These are phyloP conservation scores for Falco naumanni DNA, from an alignment of 2,797 vertebrate species.

Conservation along the genomic window DNA sequence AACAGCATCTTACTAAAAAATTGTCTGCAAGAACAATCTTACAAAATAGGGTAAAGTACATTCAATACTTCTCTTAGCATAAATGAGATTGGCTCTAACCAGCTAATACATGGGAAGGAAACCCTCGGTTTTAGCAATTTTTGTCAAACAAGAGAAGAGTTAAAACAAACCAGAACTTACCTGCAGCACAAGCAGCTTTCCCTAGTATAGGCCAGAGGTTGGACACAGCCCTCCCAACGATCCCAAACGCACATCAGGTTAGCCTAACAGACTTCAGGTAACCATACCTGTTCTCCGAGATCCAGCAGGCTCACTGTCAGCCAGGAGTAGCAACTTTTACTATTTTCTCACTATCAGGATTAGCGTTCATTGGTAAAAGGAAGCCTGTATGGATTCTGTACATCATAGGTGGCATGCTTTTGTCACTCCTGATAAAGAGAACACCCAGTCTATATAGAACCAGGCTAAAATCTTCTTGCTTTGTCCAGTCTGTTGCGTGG, in stretches of 20 bases:
- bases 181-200: not conserved
- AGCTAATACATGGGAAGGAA: not conserved
- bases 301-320: not conserved
- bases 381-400: not conserved
- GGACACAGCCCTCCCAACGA: not conserved
- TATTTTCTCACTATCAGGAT: not conserved
- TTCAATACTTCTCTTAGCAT: not conserved
- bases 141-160: not conserved
- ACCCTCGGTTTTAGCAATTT: not conserved
- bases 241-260: not conserved
- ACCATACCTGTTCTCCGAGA: not conserved
- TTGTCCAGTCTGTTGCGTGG: not conserved
- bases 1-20: not conserved
- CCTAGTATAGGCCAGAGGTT: not conserved
- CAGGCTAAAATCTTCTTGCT: not conserved
- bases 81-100: not conserved
- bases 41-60: not conserved
- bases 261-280: not conserved
- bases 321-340: not conserved
- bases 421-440: not conserved
- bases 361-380: not conserved
- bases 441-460: not conserved
- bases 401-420: not conserved
- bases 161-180: not conserved
- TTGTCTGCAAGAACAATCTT: not conserved